Percentiles rank a stretch among this genome's conserved stretches.
Evolutionary conservation across 2,888 invertebrate genomes (phyloP).

Genomic region (Gari tellinella): DNA sequence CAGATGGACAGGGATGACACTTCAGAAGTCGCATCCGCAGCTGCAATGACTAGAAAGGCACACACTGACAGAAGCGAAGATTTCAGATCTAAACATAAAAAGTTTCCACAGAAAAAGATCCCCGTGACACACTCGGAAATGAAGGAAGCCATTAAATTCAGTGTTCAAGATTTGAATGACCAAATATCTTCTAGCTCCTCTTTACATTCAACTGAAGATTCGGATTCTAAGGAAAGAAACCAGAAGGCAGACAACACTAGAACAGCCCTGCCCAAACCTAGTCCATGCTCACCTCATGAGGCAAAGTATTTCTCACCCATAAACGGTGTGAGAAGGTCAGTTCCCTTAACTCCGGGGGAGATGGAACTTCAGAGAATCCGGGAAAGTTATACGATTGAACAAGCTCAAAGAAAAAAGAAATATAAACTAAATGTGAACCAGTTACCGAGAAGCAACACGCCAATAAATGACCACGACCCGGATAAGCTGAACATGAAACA

Average conservation of each 20-base stretch:
- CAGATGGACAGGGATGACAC: slow-evolving; percentile 10
- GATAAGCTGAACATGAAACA: slow-evolving; percentile 79
- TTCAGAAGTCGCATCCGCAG: slow-evolving; percentile 21
- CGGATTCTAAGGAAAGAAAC: slow-evolving; percentile 18
- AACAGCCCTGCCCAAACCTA: slow-evolving; percentile 64
- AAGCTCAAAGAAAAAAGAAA: slow-evolving; percentile 61
- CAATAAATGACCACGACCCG: slow-evolving; percentile 76
- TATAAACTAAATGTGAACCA: slow-evolving; percentile 74
- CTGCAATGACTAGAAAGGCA: slow-evolving; percentile 11
- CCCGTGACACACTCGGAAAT: slow-evolving; percentile 51
- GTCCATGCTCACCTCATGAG: slow-evolving; percentile 51
- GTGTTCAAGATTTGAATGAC: slow-evolving; percentile 63
- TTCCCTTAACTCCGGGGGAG: slow-evolving; percentile 67
- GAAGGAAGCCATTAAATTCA: slow-evolving; percentile 57
- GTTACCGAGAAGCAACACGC: slow-evolving; percentile 74
- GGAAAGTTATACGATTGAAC: slow-evolving; percentile 62
- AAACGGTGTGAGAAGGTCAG: slow-evolving; percentile 63
- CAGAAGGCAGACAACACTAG: slow-evolving; percentile 39
- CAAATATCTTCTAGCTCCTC: slow-evolving; percentile 56
- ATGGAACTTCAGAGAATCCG: slow-evolving; percentile 63
- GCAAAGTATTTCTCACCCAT: slow-evolving; percentile 40
- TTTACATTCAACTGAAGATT: slow-evolving; percentile 37
- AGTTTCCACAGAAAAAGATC: slow-evolving; percentile 49
- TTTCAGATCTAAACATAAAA: slow-evolving; percentile 11
- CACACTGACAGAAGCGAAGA: background rate